Evolutionary conservation across 2,888 invertebrate species (phyloP), one percentile per base, ranked within the genome.

Genomic region (Thecocarcelia acutangulata): DNA sequence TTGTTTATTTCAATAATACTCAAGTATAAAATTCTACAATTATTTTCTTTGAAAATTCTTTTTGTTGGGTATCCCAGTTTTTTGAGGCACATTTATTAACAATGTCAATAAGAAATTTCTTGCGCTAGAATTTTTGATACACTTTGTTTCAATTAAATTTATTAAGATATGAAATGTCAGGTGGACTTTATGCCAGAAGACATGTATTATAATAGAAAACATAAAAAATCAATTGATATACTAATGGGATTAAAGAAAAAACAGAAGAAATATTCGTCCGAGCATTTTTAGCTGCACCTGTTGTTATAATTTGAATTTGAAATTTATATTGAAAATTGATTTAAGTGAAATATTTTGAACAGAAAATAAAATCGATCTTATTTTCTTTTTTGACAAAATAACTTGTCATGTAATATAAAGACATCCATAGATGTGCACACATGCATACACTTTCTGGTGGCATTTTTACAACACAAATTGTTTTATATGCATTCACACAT

Each of bases 261-360:
- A n/a, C n/a, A n/a, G n/a, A 42, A 11, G 13, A 19, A 6, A 33
- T n/a, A 9, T 46, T 46, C 15, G 37, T 40, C 17, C 17, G 11
- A 9, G 33, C 33, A 33, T 1, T 33, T 64, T 63, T 11, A 46
- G 19, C 12, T 70, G 70, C 77, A 77, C 40, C 70, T 77, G 77
- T 64, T 77, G 58, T 58, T 33, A 58, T 50, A 63, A 12, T 77
- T 77, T 42, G 15, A 77, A 54, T 68, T 48, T 12, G 19, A 48
- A n/a, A 52, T 70, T 28, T 12, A 48, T 46, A 77, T 56, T 70
- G 61, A 52, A 50, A 52, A 33, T 13, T 1, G 15, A 61, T 46
- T 52, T 40, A 37, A 76, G 40, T 19, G 8, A 54, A 76, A n/a
- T 8, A 54, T 17, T 19, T 40, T 58, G 12, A 59, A 54, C 3